phyloP scores from a whole-genome alignment of 2,113 vertebrate species.

The Caranx ignobilis region DNA sequence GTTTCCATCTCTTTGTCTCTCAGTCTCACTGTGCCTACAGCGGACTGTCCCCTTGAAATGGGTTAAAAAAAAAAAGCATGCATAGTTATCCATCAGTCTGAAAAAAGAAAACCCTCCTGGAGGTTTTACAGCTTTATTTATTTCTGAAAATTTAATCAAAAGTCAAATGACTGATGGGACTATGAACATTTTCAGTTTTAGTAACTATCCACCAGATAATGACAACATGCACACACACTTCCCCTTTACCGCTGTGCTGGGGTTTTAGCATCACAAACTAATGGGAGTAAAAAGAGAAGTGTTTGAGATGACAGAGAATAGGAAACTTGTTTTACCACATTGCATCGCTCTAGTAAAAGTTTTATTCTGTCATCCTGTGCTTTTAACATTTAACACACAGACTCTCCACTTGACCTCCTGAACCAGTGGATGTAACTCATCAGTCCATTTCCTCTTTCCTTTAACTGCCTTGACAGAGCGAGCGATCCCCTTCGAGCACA shows the following conservation, averaged over 20 bases:
- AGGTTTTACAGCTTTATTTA: conserved; percentile 7
- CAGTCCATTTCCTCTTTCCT: background rate
- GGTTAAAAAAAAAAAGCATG: background rate
- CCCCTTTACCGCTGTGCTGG: background rate
- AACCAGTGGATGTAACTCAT: conserved; percentile 2
- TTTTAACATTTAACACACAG: background rate
- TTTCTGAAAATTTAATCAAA: background rate
- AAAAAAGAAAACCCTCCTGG: background rate
- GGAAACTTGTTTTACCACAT: background rate
- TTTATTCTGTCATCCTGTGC: background rate
- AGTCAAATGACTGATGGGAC: background rate
- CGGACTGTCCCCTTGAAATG: conserved; percentile 13
- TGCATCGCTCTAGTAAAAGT: background rate
- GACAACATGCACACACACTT: background rate
- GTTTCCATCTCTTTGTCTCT: conserved; percentile 29
- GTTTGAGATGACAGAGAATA: background rate
- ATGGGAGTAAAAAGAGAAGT: background rate
- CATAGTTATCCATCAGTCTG: background rate
- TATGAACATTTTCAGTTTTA: background rate
- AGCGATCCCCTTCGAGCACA: conserved; percentile 95
- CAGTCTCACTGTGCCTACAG: background rate
- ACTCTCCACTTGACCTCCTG: background rate
- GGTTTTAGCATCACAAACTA: too few species aligned
- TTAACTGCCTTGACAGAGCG: conserved; percentile 84
- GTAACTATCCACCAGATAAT: background rate